These are phyloP conservation scores for Porphyrio hochstetteri DNA, from an alignment of 2,113 vertebrate genomes.

Conservation along the genomic window DNA sequence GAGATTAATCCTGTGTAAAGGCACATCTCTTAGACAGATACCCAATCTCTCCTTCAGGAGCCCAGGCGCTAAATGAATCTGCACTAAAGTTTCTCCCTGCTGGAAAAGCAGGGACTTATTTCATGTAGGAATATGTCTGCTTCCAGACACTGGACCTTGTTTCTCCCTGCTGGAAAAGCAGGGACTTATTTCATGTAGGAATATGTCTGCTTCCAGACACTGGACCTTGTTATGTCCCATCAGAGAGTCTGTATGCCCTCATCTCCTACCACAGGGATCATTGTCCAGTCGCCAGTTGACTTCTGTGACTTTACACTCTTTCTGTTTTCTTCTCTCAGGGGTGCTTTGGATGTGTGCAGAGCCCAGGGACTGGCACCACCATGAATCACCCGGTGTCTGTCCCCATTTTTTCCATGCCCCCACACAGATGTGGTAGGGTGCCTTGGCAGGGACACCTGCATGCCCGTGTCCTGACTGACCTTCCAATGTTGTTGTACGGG, in stretches of 20 bases:
- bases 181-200: neutral
- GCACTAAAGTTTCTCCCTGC: neutral
- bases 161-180: neutral
- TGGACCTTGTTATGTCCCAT: neutral
- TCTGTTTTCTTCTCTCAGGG: neutral
- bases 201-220: neutral
- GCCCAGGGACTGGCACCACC: neutral
- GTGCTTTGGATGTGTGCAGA: neutral
- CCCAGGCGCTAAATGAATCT: neutral
- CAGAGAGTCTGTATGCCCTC: rapidly evolving
- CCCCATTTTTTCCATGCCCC: neutral
- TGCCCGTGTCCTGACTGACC: neutral
- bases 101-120: neutral
- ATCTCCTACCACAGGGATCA: neutral
- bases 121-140: neutral
- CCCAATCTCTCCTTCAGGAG: neutral
- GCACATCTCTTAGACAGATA: neutral
- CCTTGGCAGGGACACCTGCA: neutral
- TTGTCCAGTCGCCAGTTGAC: neutral
- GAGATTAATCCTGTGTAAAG: neutral
- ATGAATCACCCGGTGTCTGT: no score
- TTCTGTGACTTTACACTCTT: neutral
- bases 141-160: neutral
- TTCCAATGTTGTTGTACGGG: rapidly evolving
- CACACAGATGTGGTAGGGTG: neutral